Base-by-base conservation (phyloP, 2,797 vertebrate species). In the Danio tinwini region DNA sequence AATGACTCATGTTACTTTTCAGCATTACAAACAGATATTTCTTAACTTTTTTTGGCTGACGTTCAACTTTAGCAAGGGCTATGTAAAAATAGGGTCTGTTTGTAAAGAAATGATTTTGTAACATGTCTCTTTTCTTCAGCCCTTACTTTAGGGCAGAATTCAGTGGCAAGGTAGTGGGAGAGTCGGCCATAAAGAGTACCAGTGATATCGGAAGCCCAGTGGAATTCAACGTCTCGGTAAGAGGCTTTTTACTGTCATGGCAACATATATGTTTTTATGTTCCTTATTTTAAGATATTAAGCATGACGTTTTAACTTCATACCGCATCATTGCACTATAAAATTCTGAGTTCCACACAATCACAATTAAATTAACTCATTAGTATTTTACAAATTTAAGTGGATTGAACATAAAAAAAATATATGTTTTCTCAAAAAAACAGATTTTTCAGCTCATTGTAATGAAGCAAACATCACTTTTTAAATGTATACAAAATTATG, bases 181-280 rank as follows among this genome's bases (percentile, higher is more conserved):
- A 98, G 85, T 93, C 94, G 0, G 95, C 94, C 75, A 95, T 97
- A 94, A 92, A 85, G n/a, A 89, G 21, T 0, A 92, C 91, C 0
- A 74, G 91, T 19, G 95, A 98, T 1, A 85, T 98, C 0, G 97
- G 97, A 64, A 96, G 93, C 81, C 88, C 91, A 10, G 91, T 98
- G 37, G 40, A 88, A 81, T 93, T 94, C 0, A 89, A 87, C 47
- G 94, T 95, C 71, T 85, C 83, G 90, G 95, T 94, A 88, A 88
- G 90, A 19, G 5, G 6, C 11, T 56, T 68, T 67, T 76, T 6
- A 59, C 62, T 53, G 50, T 42, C 10, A 55, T 29, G 29, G 29
- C 29, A 29, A 29, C 29, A 29, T 29, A 29, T 29, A 29, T 29
- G 29, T 3, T 3, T n/a, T 29, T 29, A 29, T 29, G 29, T 29